Evolutionary conservation across 2,113 vertebrate species (phyloP), one percentile per base, ranked within the genome.

Genomic region (Willisornis vidua): DNA sequence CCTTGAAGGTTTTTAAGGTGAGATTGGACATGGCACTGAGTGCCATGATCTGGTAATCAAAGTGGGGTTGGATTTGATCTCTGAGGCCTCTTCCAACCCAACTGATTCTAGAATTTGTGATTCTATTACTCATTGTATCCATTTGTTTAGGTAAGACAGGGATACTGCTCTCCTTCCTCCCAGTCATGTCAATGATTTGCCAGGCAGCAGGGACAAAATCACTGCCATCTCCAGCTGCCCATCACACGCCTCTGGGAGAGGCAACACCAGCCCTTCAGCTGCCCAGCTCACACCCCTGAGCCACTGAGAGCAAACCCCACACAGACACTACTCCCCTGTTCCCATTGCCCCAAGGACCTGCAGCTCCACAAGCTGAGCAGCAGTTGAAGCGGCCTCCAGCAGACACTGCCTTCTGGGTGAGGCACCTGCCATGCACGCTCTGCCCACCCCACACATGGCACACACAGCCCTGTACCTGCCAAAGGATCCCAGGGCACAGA

Each of bases 381-480:
- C 35, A 89, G 70, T 37, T 61, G 33, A 1, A 46, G n/a, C 11
- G 46, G 13, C 8, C n/a, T n/a, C 18, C 28, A 46, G 58, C 57
- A 91, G 46, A 29, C 46, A 33, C 51, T 52, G 61, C 19, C 77
- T 46, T 12, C 51, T 78, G 63, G 41, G n/a, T 75, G 54, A 77
- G 51, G 19, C 16, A 37, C 10, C 41, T 83, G 41, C 63, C 26
- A 11, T 0, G 28, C 41, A 41, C 54, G 23, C 25, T 16, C n/a
- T 84, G 62, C 43, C 72, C 25, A 41, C 11, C 15, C 0, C 0
- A 39, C 3, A 10, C 0, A 0, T 13, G 71, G 22, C n/a, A 49
- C 37, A 28, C 9, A 12, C 9, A 76, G 66, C 52, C 49, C 46
- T 48, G 20, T 3, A 35, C 26, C 15, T 35, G 39, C 31, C 2